Conservation (phyloP, 2,113 vertebrate genomes). For the Upupa epops region DNA sequence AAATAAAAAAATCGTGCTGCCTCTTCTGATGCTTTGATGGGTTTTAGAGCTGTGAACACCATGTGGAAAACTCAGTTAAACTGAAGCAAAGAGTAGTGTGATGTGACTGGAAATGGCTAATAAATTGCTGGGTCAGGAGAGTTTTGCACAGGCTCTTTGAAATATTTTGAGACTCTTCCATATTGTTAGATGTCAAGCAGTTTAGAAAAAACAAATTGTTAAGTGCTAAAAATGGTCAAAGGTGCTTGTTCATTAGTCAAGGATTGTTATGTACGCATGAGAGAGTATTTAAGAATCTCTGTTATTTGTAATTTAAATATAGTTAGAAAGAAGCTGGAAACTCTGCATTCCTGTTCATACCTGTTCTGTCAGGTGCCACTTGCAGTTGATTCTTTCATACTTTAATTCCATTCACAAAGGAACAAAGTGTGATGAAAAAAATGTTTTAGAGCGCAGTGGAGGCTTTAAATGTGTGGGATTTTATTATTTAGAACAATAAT, state of each 20-base stretch:
- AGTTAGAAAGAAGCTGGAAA: neutral
- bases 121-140: neutral
- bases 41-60: neutral
- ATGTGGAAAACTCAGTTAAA: neutral
- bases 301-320: neutral
- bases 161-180: neutral
- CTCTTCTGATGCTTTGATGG: neutral
- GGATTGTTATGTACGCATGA: neutral
- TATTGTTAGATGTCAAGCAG: neutral
- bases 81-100: neutral
- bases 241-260: neutral
- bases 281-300: neutral
- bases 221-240: neutral
- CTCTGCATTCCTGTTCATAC: neutral
- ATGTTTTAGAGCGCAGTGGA: neutral
- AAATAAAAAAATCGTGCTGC: neutral
- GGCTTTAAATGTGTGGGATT: neutral
- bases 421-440: neutral
- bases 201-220: neutral
- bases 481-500: neutral
- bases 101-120: neutral
- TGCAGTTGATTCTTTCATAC: neutral
- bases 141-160: neutral
- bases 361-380: neutral
- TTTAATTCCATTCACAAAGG: neutral